Base-by-base conservation (phyloP, 2,888 invertebrate species). In the Tethea ocularis region DNA sequence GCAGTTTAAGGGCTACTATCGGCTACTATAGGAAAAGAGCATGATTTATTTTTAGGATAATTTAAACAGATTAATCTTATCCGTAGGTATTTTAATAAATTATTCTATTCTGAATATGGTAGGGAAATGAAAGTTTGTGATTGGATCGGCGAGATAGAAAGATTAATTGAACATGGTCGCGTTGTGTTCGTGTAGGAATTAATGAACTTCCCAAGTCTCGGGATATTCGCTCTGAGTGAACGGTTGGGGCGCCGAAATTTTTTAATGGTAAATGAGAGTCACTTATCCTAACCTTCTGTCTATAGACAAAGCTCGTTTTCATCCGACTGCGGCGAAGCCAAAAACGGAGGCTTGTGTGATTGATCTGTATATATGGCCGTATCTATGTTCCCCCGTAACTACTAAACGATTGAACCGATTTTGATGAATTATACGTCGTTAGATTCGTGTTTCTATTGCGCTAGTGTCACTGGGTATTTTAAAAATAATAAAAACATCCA, bases 111-210 rank as follows among this genome's bases (percentile, higher is more conserved):
- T n/a, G 38, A 24, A 56, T 24, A 23, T 15, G 24, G 23, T n/a
- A 26, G 7, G 20, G 6, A 26, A 13, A 54, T 41, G 62, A 59
- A 62, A 71, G 69, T 71, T 71, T 20, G 46, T 20, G 46, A 46
- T 46, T n/a, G 62, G 70, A 80, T 77, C 69, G 66, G 66, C 57
- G 66, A 64, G 71, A 74, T 69, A 74, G 75, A 71, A 81, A 78
- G 78, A 82, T 83, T 80, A 80, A 83, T 82, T 76, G 73, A 74
- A 71, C 67, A 62, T 58, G 67, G 71, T 66, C 63, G 71, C 63
- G 60, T 59, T 64, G 66, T 64, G 64, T 63, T 69, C 67, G 69
- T 72, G 71, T 83, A 82, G n/a, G n/a, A n/a, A 83, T 84, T 81
- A 81, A 82, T 83, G 78, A 78, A 77, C 71, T 78, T 68, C 52